Base-by-base conservation (phyloP, 2,888 invertebrate genomes). In the Drosophila greeni region DNA sequence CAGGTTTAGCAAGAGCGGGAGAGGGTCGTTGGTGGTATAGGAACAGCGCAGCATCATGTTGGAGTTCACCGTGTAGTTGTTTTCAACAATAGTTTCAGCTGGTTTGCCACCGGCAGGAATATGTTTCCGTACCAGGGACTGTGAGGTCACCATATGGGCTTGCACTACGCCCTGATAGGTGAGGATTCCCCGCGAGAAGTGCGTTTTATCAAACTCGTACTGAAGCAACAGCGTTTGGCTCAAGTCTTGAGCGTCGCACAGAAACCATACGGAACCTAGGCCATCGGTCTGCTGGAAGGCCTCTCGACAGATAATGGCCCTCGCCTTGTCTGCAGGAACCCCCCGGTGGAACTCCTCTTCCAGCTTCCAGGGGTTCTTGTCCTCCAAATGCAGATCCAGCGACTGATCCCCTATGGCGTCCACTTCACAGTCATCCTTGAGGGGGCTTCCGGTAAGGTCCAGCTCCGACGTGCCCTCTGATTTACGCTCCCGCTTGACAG, bases 221-320 rank as follows among this genome's bases (percentile, higher is more conserved):
- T 86, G 82, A 9, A 88, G 54, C 1, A 88, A 43, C 18, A 86
- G 68, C 0, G 85, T 87, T 16, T 91, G 89, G 39, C 91, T 89
- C 5, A 57, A 52, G 81, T 93, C 91, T 1, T 90, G 23, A 92
- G 90, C 61, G 90, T 90, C 67, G 93, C 93, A 90, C 91, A 93
- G 73, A 92, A 90, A 53, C 94, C 92, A 82, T 86, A 91, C 62
- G 86, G 90, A 85, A 0, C 88, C 88, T 5, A 59, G 37, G 2
- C 71, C 81, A 3, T 66, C 68, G 8, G 72, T 61, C 8, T 72
- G 57, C 61, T 87, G 87, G 29, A 88, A 81, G 5, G 74, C 70
- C 11, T 76, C 76, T 4, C 77, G 71, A 45, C 76, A 83, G 3
- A 88, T 68, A 33, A 89, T 84, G 6, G 67, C 62, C 24, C 87